phyloP scores from a whole-genome alignment of 2,888 invertebrate species.

The Acholoe squamosa region DNA sequence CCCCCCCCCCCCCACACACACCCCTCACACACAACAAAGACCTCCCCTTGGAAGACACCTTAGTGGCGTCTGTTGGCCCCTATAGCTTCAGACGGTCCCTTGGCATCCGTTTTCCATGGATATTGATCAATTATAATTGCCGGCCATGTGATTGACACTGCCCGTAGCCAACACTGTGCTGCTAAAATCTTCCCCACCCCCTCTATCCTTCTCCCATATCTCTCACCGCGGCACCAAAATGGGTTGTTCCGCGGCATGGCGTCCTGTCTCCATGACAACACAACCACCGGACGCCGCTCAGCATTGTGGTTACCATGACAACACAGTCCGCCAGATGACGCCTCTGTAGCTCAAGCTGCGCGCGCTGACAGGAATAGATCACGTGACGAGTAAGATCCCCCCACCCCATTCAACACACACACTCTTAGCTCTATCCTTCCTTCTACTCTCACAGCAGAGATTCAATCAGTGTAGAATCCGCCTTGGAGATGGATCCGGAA shows the following conservation, averaged over 20 bases:
- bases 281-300: not conserved
- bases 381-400: not conserved
- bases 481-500: no score
- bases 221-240: not conserved
- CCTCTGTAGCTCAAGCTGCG: not conserved
- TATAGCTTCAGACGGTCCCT: not conserved
- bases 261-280: conserved; percentile 8
- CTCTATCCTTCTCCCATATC: no score
- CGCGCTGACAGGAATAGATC: not conserved
- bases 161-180: not conserved
- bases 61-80: not conserved
- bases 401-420: not conserved
- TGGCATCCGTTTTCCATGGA: conserved; percentile 4
- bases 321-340: not conserved
- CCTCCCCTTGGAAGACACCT: not conserved
- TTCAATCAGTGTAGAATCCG: no score
- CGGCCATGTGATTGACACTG: conserved; percentile 4
- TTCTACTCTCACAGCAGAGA: no score
- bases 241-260: no score
- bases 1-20: no score
- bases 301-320: not conserved
- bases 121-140: conserved; percentile 36
- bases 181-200: no score
- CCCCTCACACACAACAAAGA: no score
- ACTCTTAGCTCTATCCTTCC: no score